phyloP scores from a whole-genome alignment of 2,888 invertebrate species.

The Heteropelma amictum region DNA sequence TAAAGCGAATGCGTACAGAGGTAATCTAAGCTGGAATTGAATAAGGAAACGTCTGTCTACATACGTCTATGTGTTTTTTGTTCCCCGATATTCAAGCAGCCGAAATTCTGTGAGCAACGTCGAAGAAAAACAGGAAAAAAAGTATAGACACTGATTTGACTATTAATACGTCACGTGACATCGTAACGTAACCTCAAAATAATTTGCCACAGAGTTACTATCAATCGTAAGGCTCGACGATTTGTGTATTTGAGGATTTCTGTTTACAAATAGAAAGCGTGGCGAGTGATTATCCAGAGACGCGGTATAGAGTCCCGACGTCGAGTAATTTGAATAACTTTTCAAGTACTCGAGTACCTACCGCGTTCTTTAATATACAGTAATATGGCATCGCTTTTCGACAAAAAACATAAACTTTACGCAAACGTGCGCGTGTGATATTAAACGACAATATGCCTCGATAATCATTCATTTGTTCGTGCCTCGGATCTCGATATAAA shows the following conservation, averaged over 20 bases:
- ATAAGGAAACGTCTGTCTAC: too few relatives aligned
- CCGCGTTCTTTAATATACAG: too few relatives aligned
- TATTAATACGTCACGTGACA: slow-evolving; percentile 48
- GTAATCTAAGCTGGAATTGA: too few relatives aligned
- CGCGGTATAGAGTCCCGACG: background rate
- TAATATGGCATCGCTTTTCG: too few relatives aligned
- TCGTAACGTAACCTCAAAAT: slow-evolving; percentile 47
- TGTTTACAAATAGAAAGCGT: slow-evolving; percentile 29
- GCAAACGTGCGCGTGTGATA: too few relatives aligned
- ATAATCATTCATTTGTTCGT: background rate
- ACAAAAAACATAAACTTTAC: too few relatives aligned
- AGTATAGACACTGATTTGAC: slow-evolving; percentile 34
- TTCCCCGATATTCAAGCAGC: too few relatives aligned
- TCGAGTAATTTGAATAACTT: background rate
- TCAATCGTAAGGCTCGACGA: slow-evolving; percentile 1
- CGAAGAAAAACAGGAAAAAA: too few relatives aligned
- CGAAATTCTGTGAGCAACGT: background rate
- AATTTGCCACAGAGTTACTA: slow-evolving; percentile 17
- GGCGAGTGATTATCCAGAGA: background rate
- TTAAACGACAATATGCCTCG: too few relatives aligned
- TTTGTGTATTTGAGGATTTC: slow-evolving; percentile 29
- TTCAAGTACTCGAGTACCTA: too few relatives aligned
- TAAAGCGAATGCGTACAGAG: too few relatives aligned
- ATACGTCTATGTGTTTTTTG: too few relatives aligned
- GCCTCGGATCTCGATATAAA: background rate